A percentile compares a stretch with the other conserved stretches of the same genome.
Evolutionary conservation across 2,113 vertebrate genomes (phyloP).

Genomic region (Eurystomus gularis): DNA sequence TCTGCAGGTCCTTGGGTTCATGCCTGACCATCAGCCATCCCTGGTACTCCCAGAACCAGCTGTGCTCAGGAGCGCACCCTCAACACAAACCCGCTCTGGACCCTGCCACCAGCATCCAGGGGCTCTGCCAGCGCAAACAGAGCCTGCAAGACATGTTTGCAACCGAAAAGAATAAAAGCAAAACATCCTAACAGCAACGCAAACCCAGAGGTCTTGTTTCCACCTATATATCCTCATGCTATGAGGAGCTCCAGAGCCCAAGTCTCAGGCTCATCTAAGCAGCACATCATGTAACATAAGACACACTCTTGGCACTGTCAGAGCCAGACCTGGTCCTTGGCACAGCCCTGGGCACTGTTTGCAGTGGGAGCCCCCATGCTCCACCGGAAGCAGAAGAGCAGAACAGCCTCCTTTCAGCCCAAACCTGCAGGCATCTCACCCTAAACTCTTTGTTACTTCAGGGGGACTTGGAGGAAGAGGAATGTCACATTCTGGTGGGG

Average conservation of each 20-base stretch:
- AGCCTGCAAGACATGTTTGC: background rate
- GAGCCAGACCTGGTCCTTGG: background rate
- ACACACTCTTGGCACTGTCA: background rate
- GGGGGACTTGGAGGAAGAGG: background rate
- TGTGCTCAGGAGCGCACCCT: background rate
- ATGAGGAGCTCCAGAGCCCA: background rate
- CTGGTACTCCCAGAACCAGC: conserved; percentile 10
- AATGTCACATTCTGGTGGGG: background rate
- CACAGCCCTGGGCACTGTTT: background rate
- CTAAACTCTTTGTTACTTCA: background rate
- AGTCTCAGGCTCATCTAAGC: background rate
- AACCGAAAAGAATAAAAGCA: background rate
- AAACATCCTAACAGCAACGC: background rate
- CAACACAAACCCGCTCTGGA: background rate
- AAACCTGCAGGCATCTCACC: background rate
- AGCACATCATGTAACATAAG: accelerated
- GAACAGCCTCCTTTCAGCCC: background rate
- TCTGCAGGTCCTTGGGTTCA: conserved; percentile 9
- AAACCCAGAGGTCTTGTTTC: background rate
- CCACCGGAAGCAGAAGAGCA: background rate
- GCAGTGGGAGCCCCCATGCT: background rate
- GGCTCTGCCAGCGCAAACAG: background rate
- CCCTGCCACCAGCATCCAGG: background rate
- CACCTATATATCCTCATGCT: background rate
- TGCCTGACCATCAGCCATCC: conserved; percentile 3